phyloP scores from a whole-genome alignment of 2,797 vertebrate genomes.

The Poecilia wingei region DNA sequence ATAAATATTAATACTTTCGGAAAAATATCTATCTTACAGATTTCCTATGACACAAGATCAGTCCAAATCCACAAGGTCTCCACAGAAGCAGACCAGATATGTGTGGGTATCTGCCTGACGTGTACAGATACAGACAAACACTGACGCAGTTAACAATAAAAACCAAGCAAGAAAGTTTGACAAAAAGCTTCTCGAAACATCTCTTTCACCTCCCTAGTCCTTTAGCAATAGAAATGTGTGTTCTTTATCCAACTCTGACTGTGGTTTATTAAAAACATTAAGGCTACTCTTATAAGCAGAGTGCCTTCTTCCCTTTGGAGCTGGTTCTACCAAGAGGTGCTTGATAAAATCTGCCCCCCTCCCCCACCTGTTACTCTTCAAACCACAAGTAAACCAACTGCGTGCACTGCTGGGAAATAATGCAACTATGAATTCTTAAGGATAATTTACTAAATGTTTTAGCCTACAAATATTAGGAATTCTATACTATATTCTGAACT shows the following conservation, averaged over 20 bases:
- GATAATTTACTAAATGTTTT: background rate
- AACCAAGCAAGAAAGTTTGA: background rate
- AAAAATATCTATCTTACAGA: background rate
- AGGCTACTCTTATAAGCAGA: background rate
- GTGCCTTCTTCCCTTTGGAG: background rate
- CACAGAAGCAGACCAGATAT: background rate
- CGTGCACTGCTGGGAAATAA: background rate
- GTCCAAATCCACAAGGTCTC: background rate
- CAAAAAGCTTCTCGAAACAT: background rate
- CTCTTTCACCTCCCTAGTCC: background rate
- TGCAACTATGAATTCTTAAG: background rate
- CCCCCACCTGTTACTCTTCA: background rate
- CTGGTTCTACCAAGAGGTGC: background rate
- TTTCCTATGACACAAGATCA: background rate
- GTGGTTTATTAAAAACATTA: background rate
- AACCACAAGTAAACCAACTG: background rate
- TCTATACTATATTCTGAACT: too few species aligned
- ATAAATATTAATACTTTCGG: background rate
- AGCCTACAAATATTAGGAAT: too few species aligned
- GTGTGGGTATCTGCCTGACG: background rate
- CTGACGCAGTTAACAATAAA: background rate
- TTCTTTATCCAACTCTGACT: background rate
- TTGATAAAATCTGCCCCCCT: background rate
- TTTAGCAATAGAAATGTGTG: background rate
- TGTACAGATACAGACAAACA: background rate